These are phyloP conservation scores for Oncorhynchus kisutch DNA, from an alignment of 2,113 vertebrate genomes.

Conservation along the genomic window DNA sequence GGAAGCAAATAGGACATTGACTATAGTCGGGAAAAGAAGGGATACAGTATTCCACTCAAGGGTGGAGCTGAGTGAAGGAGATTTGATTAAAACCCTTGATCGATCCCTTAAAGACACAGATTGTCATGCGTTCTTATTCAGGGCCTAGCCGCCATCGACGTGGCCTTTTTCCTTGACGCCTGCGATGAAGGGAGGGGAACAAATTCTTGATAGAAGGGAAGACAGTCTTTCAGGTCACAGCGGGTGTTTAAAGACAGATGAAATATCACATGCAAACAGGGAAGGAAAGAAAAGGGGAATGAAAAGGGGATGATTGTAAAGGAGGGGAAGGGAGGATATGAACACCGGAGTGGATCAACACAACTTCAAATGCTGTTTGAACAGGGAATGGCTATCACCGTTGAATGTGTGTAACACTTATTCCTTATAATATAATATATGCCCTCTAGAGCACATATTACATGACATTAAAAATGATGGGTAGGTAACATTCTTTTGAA, in stretches of 20 bases:
- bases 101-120: slow-evolving; percentile 4
- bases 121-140: not conserved
- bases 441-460: too few species aligned
- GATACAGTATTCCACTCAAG: too few species aligned
- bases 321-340: not conserved
- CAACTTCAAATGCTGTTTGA: not conserved
- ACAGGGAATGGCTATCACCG: not conserved
- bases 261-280: slow-evolving; percentile 20
- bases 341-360: not conserved
- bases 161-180: not conserved
- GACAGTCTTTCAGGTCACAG: slow-evolving; percentile 18
- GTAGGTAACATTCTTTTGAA: too few species aligned
- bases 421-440: too few species aligned
- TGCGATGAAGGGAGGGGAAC: not conserved
- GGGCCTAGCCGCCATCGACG: not conserved
- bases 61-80: slow-evolving; percentile 2
- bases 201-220: slow-evolving; percentile 21
- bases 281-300: not conserved
- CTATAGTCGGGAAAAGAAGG: not conserved
- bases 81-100: slow-evolving; percentile 19
- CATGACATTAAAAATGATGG: too few species aligned
- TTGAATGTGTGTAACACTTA: not conserved
- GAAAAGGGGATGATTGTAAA: slow-evolving; percentile 5
- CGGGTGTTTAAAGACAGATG: slow-evolving; percentile 25
- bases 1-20: slow-evolving; percentile 16